Conservation (phyloP, 2,888 invertebrate species). For the Atethmia centrago region DNA sequence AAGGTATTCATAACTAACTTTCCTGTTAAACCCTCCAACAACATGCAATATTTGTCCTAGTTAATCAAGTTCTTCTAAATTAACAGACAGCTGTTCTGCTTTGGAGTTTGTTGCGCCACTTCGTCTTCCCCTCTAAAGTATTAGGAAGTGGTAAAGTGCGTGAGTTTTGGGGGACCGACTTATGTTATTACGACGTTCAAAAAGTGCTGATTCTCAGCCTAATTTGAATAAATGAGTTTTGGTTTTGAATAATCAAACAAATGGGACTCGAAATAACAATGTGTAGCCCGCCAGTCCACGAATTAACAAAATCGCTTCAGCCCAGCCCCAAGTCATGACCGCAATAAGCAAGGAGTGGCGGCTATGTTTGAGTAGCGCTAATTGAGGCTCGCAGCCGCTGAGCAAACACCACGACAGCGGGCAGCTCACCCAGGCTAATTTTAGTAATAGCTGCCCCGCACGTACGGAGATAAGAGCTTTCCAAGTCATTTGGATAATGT, state of each 20-base stretch:
- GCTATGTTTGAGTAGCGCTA: slow-evolving; percentile 76
- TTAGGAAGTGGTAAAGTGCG: neutral
- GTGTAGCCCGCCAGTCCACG: neutral
- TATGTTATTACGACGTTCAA: neutral
- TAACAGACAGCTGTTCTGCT: neutral
- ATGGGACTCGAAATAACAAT: neutral
- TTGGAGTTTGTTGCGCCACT: neutral
- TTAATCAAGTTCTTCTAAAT: no score
- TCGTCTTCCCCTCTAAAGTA: neutral
- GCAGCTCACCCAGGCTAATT: slow-evolving; percentile 37
- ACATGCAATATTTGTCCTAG: neutral
- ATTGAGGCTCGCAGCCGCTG: slow-evolving; percentile 72
- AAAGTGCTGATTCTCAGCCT: neutral
- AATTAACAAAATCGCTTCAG: slow-evolving; percentile 38
- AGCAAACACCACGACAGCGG: slow-evolving; percentile 67
- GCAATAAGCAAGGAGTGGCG: slow-evolving; percentile 68
- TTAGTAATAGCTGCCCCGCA: slow-evolving; percentile 37
- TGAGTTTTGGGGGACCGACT: neutral
- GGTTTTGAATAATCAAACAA: neutral
- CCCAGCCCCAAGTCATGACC: neutral
- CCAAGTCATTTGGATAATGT: slow-evolving; percentile 24
- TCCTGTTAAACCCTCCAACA: neutral
- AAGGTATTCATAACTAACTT: neutral
- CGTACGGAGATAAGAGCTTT: slow-evolving; percentile 37
- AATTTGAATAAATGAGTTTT: neutral